Evolutionary conservation across 2,113 vertebrate genomes (phyloP).

Genomic region (Synchiropus splendidus): DNA sequence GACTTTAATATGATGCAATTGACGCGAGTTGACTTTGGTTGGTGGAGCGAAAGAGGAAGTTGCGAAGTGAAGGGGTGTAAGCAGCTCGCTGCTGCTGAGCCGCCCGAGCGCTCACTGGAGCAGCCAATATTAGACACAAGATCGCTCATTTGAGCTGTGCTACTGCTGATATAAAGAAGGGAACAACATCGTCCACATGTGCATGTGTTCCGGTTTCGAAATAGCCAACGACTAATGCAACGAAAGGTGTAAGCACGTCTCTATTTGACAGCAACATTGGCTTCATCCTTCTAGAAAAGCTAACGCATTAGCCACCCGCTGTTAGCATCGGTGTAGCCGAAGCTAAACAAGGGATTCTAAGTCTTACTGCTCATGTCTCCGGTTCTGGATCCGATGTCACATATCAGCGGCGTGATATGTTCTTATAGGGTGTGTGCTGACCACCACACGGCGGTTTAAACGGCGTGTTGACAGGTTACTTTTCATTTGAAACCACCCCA

Average conservation of each 20-base stretch:
- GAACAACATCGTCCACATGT: neutral
- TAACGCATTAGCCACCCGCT: slow-evolving; percentile 38
- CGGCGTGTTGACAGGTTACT: no score
- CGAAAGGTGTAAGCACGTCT: slow-evolving; percentile 22
- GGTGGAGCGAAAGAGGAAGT: slow-evolving; percentile 46
- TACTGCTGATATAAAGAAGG: neutral
- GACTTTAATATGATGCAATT: slow-evolving; percentile 7
- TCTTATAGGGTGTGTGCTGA: no score
- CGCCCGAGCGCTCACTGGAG: slow-evolving; percentile 28
- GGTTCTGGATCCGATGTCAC: neutral
- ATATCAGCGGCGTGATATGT: neutral
- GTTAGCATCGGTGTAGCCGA: slow-evolving; percentile 18
- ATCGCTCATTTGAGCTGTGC: slow-evolving; percentile 5
- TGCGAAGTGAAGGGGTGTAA: slow-evolving; percentile 30
- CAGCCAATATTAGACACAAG: slow-evolving; percentile 29
- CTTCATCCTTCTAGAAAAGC: slow-evolving; percentile 35
- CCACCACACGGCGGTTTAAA: no score
- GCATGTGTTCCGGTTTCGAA: slow-evolving; percentile 6
- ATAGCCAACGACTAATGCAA: slow-evolving; percentile 1
- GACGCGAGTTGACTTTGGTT: slow-evolving; percentile 17
- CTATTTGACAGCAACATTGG: slow-evolving; percentile 34
- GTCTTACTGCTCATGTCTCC: slow-evolving; percentile 6
- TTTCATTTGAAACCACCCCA: no score
- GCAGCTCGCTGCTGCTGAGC: slow-evolving; percentile 23
- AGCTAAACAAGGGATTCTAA: slow-evolving; percentile 3